These are phyloP conservation scores for Protomyctophum bolini DNA, from an alignment of 2,113 vertebrate species.

Conservation along the genomic window DNA sequence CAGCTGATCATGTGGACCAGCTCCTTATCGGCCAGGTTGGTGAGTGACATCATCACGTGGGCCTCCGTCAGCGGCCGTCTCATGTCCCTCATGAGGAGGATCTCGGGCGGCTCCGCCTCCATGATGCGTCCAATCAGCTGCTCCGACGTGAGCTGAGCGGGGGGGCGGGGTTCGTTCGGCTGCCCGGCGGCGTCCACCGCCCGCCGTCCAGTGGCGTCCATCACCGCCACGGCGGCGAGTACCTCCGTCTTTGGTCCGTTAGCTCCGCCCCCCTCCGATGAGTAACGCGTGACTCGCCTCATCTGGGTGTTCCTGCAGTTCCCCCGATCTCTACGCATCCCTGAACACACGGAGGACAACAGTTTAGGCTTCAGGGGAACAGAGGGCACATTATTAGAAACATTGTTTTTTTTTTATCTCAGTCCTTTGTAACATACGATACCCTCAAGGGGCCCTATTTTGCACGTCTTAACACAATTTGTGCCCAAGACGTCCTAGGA, in stretches of 20 bases:
- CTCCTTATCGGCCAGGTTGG: conserved; percentile 94
- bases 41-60: conserved; percentile 95
- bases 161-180: conserved; percentile 63
- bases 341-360: conserved; percentile 43
- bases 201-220: no score
- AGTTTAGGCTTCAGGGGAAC: no score
- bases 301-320: conserved; percentile 54
- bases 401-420: no score
- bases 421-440: no score
- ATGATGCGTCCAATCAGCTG: conserved; percentile 88
- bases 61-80: conserved; percentile 89
- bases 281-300: conserved; percentile 78
- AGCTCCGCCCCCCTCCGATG: conserved; percentile 66
- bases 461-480: no score
- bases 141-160: conserved; percentile 78
- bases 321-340: conserved; percentile 75
- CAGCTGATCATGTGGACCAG: conserved; percentile 97
- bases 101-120: conserved; percentile 92
- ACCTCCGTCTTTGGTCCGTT: conserved; percentile 11
- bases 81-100: conserved; percentile 87
- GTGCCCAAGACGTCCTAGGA: no score
- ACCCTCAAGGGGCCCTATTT: no score
- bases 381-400: no score
- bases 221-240: conserved; percentile 47
- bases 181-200: conserved; percentile 51